Evolutionary conservation across 1,140 invertebrate genomes (phyloP).

Genomic region (Eriocheir sinensis): DNA sequence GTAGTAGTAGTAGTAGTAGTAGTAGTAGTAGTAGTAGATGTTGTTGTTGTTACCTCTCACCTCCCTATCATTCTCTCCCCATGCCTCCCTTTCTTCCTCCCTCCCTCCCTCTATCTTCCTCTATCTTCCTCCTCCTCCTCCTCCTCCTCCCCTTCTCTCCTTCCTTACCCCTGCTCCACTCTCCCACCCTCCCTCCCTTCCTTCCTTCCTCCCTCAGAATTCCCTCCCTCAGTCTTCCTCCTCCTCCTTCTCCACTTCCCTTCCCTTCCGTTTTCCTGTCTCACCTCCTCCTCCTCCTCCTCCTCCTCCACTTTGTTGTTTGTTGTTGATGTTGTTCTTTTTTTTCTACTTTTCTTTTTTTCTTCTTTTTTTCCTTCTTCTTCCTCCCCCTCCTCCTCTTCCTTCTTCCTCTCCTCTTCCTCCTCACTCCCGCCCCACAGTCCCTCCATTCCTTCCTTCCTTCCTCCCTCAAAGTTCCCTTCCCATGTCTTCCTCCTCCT

Average conservation of each 20-base stretch:
- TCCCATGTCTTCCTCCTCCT: too few relatives aligned
- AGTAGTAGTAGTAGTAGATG: neutral
- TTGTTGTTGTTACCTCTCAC: neutral
- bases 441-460: too few relatives aligned
- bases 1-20: constrained; percentile 20
- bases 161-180: neutral
- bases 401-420: too few relatives aligned
- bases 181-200: neutral
- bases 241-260: neutral
- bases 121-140: neutral
- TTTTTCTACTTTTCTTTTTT: too few relatives aligned
- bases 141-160: neutral
- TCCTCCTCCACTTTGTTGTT: too few relatives aligned
- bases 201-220: constrained; percentile 14
- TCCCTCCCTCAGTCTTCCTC: neutral
- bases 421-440: too few relatives aligned
- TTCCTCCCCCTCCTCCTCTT: too few relatives aligned
- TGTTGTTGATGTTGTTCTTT: too few relatives aligned
- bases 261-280: neutral
- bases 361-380: too few relatives aligned
- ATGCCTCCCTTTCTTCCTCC: neutral
- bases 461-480: too few relatives aligned
- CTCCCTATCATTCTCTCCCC: neutral
- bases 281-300: too few relatives aligned
- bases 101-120: neutral